These are phyloP conservation scores for Ichneumoninae sp. DNA, from an alignment of 2,888 invertebrate genomes.

Conservation along the genomic window DNA sequence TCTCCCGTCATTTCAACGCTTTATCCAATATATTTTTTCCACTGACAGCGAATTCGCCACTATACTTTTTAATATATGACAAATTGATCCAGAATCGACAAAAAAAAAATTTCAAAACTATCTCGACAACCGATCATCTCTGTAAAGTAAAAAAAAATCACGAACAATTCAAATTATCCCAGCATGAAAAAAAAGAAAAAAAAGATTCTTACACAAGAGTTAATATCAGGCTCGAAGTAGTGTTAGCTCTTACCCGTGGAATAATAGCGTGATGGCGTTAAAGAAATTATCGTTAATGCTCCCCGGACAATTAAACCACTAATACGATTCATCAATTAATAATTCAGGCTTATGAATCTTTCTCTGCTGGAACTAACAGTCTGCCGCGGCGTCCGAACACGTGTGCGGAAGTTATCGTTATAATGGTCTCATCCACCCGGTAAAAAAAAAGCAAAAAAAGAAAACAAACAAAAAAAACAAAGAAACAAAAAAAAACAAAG, in stretches of 20 bases:
- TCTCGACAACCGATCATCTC: too few relatives aligned
- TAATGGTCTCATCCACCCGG: conserved; percentile 52
- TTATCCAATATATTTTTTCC: not conserved
- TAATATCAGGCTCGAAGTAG: conserved; percentile 22
- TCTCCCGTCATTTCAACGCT: not conserved
- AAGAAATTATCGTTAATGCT: conserved; percentile 24
- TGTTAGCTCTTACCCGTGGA: conserved; percentile 1
- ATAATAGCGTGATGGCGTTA: conserved; percentile 11
- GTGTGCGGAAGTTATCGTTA: conserved; percentile 56
- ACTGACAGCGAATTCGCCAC: not conserved
- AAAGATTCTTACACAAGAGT: not conserved
- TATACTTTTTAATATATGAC: too few relatives aligned
- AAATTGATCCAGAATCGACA: too few relatives aligned
- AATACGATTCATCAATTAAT: conserved; percentile 44
- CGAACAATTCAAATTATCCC: not conserved
- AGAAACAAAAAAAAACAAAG: conserved; percentile 9
- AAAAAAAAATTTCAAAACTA: too few relatives aligned
- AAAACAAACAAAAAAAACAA: too few relatives aligned
- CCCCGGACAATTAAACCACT: conserved; percentile 38
- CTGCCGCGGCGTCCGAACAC: conserved; percentile 18
- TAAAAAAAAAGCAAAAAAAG: conserved; percentile 26
- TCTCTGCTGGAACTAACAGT: conserved; percentile 58
- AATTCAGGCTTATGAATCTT: conserved; percentile 3
- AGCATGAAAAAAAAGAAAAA: too few relatives aligned
- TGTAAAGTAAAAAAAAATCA: not conserved